Evolutionary conservation across 1,140 invertebrate species (phyloP).

Genomic region (Caenorhabditis inopinata): DNA sequence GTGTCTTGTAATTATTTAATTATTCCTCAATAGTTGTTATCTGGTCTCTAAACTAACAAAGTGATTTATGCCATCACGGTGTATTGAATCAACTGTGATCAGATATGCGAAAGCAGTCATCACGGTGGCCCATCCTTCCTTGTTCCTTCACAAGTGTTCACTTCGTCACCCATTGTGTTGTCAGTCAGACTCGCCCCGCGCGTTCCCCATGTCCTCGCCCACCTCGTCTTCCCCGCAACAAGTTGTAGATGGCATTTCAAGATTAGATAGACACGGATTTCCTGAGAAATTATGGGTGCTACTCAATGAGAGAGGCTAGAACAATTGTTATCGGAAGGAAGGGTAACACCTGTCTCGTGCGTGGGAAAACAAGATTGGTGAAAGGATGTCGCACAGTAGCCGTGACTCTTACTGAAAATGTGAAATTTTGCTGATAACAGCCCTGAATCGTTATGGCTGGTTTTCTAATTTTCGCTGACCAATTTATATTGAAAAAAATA

Average conservation of each 20-base stretch:
- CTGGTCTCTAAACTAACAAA: constrained; percentile 14
- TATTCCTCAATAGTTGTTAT: background rate
- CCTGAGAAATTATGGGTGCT: background rate
- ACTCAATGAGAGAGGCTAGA: background rate
- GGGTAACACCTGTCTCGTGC: too few relatives aligned
- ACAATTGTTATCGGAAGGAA: background rate
- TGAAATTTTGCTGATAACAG: too few relatives aligned
- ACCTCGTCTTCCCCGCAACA: background rate
- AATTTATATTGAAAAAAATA: too few relatives aligned
- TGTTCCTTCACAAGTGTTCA: background rate
- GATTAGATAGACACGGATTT: background rate
- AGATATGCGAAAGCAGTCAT: background rate
- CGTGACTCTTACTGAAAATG: too few relatives aligned
- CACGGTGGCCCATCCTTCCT: background rate
- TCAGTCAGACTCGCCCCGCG: too few relatives aligned
- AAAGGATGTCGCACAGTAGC: too few relatives aligned
- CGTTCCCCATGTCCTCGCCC: background rate
- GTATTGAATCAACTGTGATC: background rate
- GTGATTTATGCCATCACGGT: constrained; percentile 22
- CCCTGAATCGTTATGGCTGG: too few relatives aligned
- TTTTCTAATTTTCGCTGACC: too few relatives aligned
- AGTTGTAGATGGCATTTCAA: background rate
- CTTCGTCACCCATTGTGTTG: background rate
- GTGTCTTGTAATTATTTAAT: too few relatives aligned
- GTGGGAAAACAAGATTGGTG: too few relatives aligned